Base-by-base conservation (phyloP, 2,797 vertebrate species). In the Urophycis tenuis region DNA sequence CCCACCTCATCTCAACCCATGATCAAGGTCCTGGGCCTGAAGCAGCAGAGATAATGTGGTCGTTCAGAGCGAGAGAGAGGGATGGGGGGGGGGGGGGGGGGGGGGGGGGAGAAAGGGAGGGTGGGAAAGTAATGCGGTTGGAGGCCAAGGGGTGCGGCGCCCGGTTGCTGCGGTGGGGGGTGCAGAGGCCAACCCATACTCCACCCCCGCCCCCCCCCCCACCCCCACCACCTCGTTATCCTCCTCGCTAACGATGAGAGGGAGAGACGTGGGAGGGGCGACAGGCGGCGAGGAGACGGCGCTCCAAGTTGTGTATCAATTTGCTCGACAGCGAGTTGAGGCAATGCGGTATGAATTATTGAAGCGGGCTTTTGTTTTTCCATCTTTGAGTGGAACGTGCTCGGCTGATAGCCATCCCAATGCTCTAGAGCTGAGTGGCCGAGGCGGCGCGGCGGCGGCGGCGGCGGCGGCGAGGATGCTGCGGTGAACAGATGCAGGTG, bases 351-450 rank as follows among this genome's bases (percentile, higher is more conserved):
- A 74, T 74, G 34, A 87, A 85, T 87, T 83, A 85, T 78, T 79
- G 79, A 79, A 79, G 83, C 83, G 53, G 77, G 84, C 83, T 85
- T 87, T 73, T 80, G 78, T 88, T 88, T 84, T 83, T 84, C 76
- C 17, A 15, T 79, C 79, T 70, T 69, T 1, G 30, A 83, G 81
- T 77, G 76, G 25, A 41, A 84, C 77, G 17, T 9, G 30, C 31
- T 33, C 14, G 29, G 45, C 9, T 30, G n/a, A 69, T 25, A 69
- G 64, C n/a, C n/a, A 1, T 9, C 31, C 33, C 30, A 33, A 31
- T 7, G 25, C 60, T n/a, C 7, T 0, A 5, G 19, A 1, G 49
- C 22, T 3, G 6, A 60, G 45, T 17, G 45, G 45, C 3, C 45
- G 17, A 25, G n/a, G n/a, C n/a, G n/a, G n/a, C n/a, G n/a, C 35